phyloP scores from a whole-genome alignment of 1,140 invertebrate genomes.

The Orchesella cincta region DNA sequence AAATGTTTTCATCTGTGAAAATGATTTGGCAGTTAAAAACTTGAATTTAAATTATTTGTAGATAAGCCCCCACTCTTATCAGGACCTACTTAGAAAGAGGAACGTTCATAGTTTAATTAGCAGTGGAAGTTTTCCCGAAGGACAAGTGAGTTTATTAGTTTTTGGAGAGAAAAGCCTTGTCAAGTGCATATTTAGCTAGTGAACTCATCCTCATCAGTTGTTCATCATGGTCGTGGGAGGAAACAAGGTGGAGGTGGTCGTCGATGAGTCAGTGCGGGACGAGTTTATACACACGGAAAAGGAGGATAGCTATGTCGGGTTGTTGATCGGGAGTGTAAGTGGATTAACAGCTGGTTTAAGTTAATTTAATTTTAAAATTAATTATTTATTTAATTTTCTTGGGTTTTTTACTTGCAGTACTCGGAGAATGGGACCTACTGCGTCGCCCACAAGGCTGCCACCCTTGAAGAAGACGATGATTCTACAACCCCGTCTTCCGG shows the following conservation, averaged over 20 bases:
- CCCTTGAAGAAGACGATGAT: slow-evolving; percentile 53
- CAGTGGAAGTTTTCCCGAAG: no score
- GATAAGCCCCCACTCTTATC: no score
- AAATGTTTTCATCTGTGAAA: no score
- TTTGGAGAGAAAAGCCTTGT: no score
- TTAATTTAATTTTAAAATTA: background rate
- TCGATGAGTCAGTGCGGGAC: slow-evolving; percentile 40
- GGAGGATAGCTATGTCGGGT: slow-evolving; percentile 34
- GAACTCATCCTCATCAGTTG: no score
- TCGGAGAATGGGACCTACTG: slow-evolving; percentile 35
- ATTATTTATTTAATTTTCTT: background rate
- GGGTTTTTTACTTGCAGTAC: no score
- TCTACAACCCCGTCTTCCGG: slow-evolving; percentile 12
- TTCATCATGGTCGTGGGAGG: background rate
- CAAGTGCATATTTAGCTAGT: no score
- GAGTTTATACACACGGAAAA: slow-evolving; percentile 29
- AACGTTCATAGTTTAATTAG: no score
- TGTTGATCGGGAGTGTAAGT: slow-evolving; percentile 48
- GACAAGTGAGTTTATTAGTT: no score
- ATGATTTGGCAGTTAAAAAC: no score
- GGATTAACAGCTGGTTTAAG: background rate
- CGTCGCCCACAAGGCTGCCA: slow-evolving; percentile 40
- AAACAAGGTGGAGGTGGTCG: slow-evolving; percentile 34
- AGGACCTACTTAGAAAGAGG: no score
- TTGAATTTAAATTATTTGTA: no score